These are phyloP conservation scores for Drosophila macrospina DNA, from an alignment of 2,888 invertebrate genomes.

Conservation along the genomic window DNA sequence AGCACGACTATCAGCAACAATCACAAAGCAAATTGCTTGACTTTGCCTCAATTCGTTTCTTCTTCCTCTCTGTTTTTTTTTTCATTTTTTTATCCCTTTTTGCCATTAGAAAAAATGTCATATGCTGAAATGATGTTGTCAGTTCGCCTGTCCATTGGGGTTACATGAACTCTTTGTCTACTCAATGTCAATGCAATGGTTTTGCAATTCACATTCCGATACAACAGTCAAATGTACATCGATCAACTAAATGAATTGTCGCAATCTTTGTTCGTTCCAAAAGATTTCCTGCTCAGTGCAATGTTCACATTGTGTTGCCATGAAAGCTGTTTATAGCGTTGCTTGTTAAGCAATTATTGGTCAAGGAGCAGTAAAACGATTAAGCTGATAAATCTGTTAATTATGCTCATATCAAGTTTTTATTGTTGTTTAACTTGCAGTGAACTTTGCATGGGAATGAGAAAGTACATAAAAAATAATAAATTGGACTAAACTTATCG, in stretches of 20 bases:
- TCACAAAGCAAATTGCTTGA: conserved; percentile 64
- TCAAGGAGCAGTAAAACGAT: too few relatives aligned
- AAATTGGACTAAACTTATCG: too few relatives aligned
- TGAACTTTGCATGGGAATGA: too few relatives aligned
- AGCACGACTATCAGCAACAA: conserved; percentile 48
- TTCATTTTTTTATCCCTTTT: too few relatives aligned
- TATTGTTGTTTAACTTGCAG: too few relatives aligned
- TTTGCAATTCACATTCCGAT: conserved; percentile 51
- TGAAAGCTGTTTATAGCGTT: too few relatives aligned
- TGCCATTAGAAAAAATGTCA: conserved; percentile 75
- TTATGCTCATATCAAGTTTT: too few relatives aligned
- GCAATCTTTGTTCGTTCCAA: not conserved
- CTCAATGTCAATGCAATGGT: conserved; percentile 10
- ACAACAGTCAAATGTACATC: conserved; percentile 10
- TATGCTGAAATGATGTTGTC: conserved; percentile 76
- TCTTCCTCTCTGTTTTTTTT: conserved; percentile 2
- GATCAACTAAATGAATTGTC: conserved; percentile 4
- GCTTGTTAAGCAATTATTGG: too few relatives aligned
- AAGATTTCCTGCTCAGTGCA: not conserved
- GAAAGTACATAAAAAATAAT: too few relatives aligned
- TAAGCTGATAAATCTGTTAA: too few relatives aligned
- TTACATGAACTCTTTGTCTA: conserved; percentile 50
- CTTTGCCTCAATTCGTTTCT: conserved; percentile 26
- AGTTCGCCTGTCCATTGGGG: conserved; percentile 57
- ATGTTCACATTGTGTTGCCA: too few relatives aligned